Conservation (phyloP, 2,888 invertebrate genomes). For the Orchestes rusci region DNA sequence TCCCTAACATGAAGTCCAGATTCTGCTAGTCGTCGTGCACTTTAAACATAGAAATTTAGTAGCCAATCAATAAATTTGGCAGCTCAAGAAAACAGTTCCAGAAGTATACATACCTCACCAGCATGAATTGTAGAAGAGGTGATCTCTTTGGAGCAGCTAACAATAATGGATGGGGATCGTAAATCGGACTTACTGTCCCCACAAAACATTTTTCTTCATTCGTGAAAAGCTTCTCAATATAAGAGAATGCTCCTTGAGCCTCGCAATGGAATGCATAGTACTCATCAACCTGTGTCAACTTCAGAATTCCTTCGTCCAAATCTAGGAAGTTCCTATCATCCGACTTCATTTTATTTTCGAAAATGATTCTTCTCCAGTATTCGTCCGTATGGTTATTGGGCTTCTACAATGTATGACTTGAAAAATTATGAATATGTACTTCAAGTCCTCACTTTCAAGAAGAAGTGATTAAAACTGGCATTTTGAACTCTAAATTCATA, state of each 20-base stretch:
- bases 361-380: neutral
- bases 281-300: neutral
- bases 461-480: too few relatives aligned
- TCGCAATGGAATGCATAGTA: neutral
- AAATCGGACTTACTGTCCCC: neutral
- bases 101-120: neutral
- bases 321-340: neutral
- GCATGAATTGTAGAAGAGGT: neutral
- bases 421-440: too few relatives aligned
- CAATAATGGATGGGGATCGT: neutral
- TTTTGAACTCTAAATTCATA: too few relatives aligned
- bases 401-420: neutral
- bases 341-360: neutral
- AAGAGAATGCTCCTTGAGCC: neutral
- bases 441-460: too few relatives aligned
- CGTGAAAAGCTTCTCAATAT: neutral
- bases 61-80: too few relatives aligned
- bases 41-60: too few relatives aligned
- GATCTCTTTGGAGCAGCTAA: neutral
- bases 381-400: neutral
- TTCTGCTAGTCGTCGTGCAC: conserved; percentile 13
- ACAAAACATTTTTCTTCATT: neutral
- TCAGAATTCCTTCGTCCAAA: neutral
- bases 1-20: conserved; percentile 17
- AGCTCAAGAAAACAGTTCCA: too few relatives aligned